Base-by-base conservation (phyloP, 2,888 invertebrate genomes). In the Sesamia inferens region DNA sequence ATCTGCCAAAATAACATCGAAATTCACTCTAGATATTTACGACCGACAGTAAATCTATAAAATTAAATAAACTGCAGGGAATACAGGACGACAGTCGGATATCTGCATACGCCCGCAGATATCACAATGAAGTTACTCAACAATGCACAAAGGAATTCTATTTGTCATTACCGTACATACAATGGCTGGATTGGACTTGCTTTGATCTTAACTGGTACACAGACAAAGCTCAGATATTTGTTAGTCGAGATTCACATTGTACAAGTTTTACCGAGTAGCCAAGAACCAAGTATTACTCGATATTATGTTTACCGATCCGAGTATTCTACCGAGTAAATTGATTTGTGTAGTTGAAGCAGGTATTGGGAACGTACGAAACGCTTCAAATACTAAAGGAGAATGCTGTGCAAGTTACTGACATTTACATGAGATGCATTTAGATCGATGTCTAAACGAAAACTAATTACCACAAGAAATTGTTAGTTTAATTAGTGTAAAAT, bases 101-200 rank as follows among this genome's bases (percentile, higher is more conserved):
- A 68, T 66, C 61, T 51, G 66, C 58, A 82, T 54, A 22, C 24
- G n/a, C 10, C 48, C 11, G 61, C 19, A 81, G 31, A 66, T 58
- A 65, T 76, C 58, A 42, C 24, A 42, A 62, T 62, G 51, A 71
- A 71, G 31, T 59, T 64, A 61, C 74, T 73, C 68, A 54, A 68
- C 68, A 71, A 68, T 71, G 68, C 84, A 64, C 70, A 68, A 68
- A 78, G 59, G 64, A 71, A 69, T 79, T 69, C 2, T 71, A 63
- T 63, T 78, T 82, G 65, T 48, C 48, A 65, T 71, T 61, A 77
- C 42, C 55, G 31, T 64, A 57, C 42, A 22, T 31, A 55, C 51
- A 22, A 10, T 14, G 14, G 16, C 8, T 19, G 1, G 31, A 31
- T 39, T 24, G 67, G 19, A 42, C 47, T 64, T 11, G 55, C 78